phyloP scores from a whole-genome alignment of 2,113 vertebrate genomes.

The Bostrychus sinensis region DNA sequence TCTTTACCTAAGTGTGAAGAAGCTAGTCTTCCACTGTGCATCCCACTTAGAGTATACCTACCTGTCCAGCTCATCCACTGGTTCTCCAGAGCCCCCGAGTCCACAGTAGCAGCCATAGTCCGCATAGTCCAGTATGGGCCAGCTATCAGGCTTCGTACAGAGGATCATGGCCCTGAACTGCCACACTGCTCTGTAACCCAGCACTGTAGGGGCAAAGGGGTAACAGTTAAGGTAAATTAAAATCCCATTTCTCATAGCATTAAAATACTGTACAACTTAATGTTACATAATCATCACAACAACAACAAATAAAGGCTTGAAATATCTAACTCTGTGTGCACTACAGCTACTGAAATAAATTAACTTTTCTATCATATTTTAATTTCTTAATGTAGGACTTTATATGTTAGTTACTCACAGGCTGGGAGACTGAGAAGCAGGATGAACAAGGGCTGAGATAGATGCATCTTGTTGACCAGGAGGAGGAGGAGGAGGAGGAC shows the following conservation, averaged over 20 bases:
- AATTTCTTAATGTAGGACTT: too few relatives aligned
- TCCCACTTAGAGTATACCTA: too few relatives aligned
- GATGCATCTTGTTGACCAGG: slow-evolving; percentile 37
- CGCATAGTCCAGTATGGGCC: slow-evolving; percentile 67
- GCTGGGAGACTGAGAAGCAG: slow-evolving; percentile 46
- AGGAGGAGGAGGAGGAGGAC: background rate
- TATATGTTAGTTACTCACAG: slow-evolving; percentile 38
- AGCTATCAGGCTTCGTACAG: slow-evolving; percentile 75
- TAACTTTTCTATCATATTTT: too few relatives aligned
- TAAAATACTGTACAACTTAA: too few relatives aligned
- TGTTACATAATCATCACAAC: too few relatives aligned
- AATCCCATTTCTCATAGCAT: too few relatives aligned
- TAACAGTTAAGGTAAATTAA: background rate
- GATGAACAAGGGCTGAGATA: slow-evolving; percentile 31
- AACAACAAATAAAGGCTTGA: too few relatives aligned
- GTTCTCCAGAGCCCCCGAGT: slow-evolving; percentile 81
- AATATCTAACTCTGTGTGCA: too few relatives aligned
- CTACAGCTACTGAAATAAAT: too few relatives aligned
- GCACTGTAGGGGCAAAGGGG: background rate
- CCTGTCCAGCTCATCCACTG: slow-evolving; percentile 85
- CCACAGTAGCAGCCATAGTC: slow-evolving; percentile 87
- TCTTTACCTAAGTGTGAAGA: too few relatives aligned
- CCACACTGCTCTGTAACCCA: slow-evolving; percentile 66
- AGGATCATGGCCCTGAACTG: slow-evolving; percentile 79
- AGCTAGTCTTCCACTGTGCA: too few relatives aligned